phyloP scores from a whole-genome alignment of 2,797 vertebrate genomes.

The Platyrinchus mystaceus region DNA sequence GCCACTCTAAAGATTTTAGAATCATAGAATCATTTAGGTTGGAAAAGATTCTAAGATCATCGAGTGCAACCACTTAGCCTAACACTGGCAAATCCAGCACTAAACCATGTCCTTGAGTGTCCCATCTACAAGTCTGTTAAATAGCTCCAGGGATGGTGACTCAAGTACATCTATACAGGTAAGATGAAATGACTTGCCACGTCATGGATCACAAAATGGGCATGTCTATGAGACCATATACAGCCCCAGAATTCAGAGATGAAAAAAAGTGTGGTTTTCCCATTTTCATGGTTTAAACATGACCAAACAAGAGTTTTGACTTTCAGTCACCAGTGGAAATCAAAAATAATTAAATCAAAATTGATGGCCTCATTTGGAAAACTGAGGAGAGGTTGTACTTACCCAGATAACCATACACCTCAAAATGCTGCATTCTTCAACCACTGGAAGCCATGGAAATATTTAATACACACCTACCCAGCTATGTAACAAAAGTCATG shows the following conservation, averaged over 20 bases:
- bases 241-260: background rate
- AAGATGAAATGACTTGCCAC: background rate
- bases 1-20: background rate
- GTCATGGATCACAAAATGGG: background rate
- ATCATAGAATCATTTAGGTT: background rate
- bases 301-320: background rate
- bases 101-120: background rate
- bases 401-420: background rate
- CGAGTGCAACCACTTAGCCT: background rate
- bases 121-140: background rate
- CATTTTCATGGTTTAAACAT: background rate
- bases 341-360: background rate
- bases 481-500: fast-evolving
- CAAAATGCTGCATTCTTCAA: background rate
- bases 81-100: no score
- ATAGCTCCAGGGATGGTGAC: background rate
- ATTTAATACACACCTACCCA: background rate
- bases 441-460: background rate
- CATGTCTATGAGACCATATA: fast-evolving
- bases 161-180: background rate
- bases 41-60: background rate
- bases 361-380: background rate
- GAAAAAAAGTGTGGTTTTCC: background rate
- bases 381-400: background rate
- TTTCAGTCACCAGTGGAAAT: background rate